Base-by-base conservation (phyloP, 1,140 invertebrate species). In the Plodia interpunctella region DNA sequence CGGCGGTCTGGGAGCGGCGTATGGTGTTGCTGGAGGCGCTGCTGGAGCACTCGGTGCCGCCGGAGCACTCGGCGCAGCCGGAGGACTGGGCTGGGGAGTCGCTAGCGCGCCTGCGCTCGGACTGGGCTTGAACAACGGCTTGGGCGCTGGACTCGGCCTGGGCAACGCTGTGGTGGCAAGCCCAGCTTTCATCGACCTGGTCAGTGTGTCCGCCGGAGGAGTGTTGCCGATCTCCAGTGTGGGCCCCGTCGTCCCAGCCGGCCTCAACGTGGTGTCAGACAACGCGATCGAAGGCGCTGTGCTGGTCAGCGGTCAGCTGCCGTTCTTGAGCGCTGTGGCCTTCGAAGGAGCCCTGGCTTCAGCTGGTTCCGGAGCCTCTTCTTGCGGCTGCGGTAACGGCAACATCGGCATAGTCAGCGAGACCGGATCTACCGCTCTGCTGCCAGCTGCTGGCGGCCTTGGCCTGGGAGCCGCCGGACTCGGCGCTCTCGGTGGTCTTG, bases 291-390 rank as follows among this genome's bases (percentile, higher is more conserved):
- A 78, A 62, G 78, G 78, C 17, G 68, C 70, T 25, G n/a, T 76
- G 50, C 76, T 76, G 5, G 76, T 80, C 69, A 30, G 68, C 8
- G 67, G 71, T 13, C 59, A 67, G 25, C 57, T 80, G 32, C 78
- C 77, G 5, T 77, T 77, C 59, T 51, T 78, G n/a, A 66, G 68
- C 52, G 68, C 69, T 57, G 73, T 81, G 8, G 63, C 67, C 32
- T 59, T 77, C 30, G 75, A 75, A 53, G 78, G 78, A 32, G 62
- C 63, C 5, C 55, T 81, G 28, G 71, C 74, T 0, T 65, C 74
- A 21, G 63, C 55, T 10, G 78, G 78, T 15, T 55, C 65, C 32
- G 70, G 65, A 5, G 61, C 52, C 71, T 71, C 50, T 59, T 68
- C 13, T 70, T 80, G 66, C 49, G 62, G 66, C 9, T 58, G 72